A percentile compares a stretch with the other conserved stretches of the same genome.
Evolutionary conservation across 2,888 invertebrate species (phyloP).

Genomic region (Lasioglossum leucozonium): DNA sequence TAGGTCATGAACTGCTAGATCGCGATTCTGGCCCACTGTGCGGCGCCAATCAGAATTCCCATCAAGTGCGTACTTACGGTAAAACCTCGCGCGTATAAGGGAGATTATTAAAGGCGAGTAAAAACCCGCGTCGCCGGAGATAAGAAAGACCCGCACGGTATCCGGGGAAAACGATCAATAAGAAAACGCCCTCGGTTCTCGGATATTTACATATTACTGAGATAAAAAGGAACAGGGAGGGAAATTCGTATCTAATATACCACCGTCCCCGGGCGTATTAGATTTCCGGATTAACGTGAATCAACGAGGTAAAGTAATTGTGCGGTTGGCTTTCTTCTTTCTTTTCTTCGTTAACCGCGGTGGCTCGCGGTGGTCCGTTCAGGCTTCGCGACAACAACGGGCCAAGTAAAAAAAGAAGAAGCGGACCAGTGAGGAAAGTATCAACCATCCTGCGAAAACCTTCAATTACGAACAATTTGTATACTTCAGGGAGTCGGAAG

Average conservation of each 20-base stretch:
- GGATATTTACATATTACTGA: slow-evolving; percentile 1
- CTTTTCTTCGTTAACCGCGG: background rate
- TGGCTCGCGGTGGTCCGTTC: background rate
- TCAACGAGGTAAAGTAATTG: background rate
- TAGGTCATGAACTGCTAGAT: too few relatives aligned
- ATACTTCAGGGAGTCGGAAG: background rate
- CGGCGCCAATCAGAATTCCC: background rate
- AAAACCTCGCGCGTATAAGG: background rate
- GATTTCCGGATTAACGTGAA: background rate
- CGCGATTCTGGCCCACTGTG: too few relatives aligned
- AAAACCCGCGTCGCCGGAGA: background rate
- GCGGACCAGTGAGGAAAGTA: background rate
- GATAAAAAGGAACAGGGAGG: background rate
- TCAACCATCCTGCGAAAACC: background rate
- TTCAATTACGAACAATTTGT: slow-evolving; percentile 13
- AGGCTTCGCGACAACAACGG: background rate
- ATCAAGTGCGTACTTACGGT: background rate
- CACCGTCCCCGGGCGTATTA: background rate
- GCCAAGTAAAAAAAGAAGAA: background rate
- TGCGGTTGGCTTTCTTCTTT: background rate
- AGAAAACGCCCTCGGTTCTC: background rate
- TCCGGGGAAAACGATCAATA: slow-evolving; percentile 15
- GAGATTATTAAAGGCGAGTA: slow-evolving; percentile 2
- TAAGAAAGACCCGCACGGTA: background rate
- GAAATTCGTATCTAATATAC: slow-evolving; percentile 4